These are phyloP conservation scores for Desmophyllum pertusum DNA, from an alignment of 92 coral and sea anemone genomes.

Conservation along the genomic window DNA sequence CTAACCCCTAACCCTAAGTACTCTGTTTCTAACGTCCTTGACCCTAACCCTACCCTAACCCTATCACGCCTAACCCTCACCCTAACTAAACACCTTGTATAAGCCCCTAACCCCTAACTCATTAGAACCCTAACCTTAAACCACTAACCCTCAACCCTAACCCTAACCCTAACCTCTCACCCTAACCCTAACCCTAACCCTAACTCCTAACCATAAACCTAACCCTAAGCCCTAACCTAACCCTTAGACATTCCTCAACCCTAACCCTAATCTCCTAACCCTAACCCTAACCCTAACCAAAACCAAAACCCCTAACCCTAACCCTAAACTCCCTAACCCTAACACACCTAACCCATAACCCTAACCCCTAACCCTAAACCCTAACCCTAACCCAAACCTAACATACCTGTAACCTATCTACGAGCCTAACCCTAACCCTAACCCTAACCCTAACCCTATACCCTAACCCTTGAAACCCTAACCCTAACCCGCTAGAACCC, in stretches of 20 bases:
- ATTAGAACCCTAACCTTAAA: constrained; percentile 21
- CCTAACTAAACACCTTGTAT: constrained; percentile 51
- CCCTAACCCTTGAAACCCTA: no score
- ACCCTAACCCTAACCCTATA: constrained; percentile 44
- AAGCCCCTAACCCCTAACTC: constrained; percentile 58
- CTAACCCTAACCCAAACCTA: constrained; percentile 70
- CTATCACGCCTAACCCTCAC: constrained; percentile 55
- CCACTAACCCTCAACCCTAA: constrained; percentile 56
- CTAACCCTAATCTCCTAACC: constrained; percentile 50
- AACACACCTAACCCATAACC: constrained; percentile 64
- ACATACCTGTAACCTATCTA: constrained; percentile 64
- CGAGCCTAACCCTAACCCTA: constrained; percentile 53
- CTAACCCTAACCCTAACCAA: constrained; percentile 50
- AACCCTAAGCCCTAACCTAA: constrained; percentile 30
- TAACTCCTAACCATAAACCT: constrained; percentile 26
- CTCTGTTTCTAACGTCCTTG: constrained; percentile 29
- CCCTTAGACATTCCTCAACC: constrained; percentile 46
- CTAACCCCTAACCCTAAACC: constrained; percentile 60
- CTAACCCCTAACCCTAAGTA: constrained; percentile 46
- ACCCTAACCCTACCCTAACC: constrained; percentile 56
- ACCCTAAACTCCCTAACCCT: constrained; percentile 67
- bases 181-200: constrained; percentile 44
- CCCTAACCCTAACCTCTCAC: constrained; percentile 46
- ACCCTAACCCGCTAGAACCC: no score
- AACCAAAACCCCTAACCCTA: constrained; percentile 39